Base-by-base conservation (phyloP, 2,888 invertebrate species). In the Eilema griseolum region DNA sequence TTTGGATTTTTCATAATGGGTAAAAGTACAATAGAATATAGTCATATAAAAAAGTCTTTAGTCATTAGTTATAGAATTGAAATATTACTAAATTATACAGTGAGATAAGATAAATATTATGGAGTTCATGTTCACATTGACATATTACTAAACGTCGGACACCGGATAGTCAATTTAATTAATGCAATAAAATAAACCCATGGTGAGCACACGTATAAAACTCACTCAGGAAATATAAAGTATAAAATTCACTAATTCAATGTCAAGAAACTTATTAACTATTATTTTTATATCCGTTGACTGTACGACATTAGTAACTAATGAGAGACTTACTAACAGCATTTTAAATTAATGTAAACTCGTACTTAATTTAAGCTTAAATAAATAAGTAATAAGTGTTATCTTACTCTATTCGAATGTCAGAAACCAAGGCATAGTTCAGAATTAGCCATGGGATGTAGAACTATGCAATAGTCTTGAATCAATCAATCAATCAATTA, bases 171-270 rank as follows among this genome's bases (percentile, higher is more conserved):
- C 52, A 52, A 52, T n/a, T 52, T 52, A 52, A 52, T 52, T 52
- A 52, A 52, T 52, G n/a, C 52, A 52, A 20, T n/a, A n/a, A 52
- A 52, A 52, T n/a, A 52, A 52, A 52, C n/a, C 52, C n/a, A n/a
- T 52, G 52, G n/a, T 52, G 52, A 8, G n/a, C 52, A 52, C 52
- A 52, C n/a, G n/a, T 52, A 10, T 52, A n/a, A 46, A 20, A 52
- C 52, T 52, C 52, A 52, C 52, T n/a, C 52, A 52, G 52, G 52
- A 52, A 52, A 52, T n/a, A n/a, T 52, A 10, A 52, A 52, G 10
- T 46, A 20, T 46, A 46, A 46, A 46, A 46, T 24, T 59, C 12
- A 24, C 52, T n/a, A 52, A 52, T 52, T n/a, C 52, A 10, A 52
- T 52, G 52, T 52, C 52, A 52, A 52, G 52, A 52, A 52, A 52